phyloP scores from a whole-genome alignment of 2,888 invertebrate genomes.

The Pemphredon lugubris region DNA sequence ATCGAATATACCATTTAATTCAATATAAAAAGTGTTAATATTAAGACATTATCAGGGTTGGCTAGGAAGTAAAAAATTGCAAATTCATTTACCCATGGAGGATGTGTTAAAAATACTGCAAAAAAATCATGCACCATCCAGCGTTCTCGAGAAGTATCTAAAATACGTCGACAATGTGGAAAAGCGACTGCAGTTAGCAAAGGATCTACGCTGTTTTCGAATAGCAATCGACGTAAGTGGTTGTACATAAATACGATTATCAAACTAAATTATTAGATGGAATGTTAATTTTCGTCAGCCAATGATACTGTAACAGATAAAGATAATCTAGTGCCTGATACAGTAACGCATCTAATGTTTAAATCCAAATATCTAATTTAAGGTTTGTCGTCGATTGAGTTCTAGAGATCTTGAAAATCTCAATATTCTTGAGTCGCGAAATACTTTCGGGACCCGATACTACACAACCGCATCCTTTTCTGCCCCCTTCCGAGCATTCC shows the following conservation, averaged over 20 bases:
- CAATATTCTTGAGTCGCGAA: too few relatives aligned
- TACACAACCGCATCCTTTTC: too few relatives aligned
- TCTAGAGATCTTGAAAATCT: too few relatives aligned
- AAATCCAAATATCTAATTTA: too few relatives aligned
- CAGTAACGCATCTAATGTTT: too few relatives aligned
- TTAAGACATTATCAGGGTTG: conserved; percentile 77
- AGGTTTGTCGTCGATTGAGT: too few relatives aligned
- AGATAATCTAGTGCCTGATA: too few relatives aligned
- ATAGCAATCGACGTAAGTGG: conserved; percentile 84
- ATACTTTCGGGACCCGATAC: too few relatives aligned
- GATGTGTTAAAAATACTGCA: conserved; percentile 81
- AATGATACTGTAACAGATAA: too few relatives aligned
- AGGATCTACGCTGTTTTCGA: conserved; percentile 85
- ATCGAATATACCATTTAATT: too few relatives aligned
- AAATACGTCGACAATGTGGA: conserved; percentile 83
- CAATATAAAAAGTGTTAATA: not conserved
- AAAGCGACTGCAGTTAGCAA: conserved; percentile 84
- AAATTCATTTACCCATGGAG: conserved; percentile 80
- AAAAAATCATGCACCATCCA: conserved; percentile 78
- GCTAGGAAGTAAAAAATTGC: conserved; percentile 81
- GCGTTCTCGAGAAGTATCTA: conserved; percentile 83
- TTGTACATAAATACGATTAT: not conserved
- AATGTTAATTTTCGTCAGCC: not conserved
- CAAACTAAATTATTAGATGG: too few relatives aligned
- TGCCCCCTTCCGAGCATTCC: too few relatives aligned